Evolutionary conservation across 2,113 vertebrate species (phyloP), one percentile per base, ranked within the genome.

Genomic region (Orthochromis indermauri): DNA sequence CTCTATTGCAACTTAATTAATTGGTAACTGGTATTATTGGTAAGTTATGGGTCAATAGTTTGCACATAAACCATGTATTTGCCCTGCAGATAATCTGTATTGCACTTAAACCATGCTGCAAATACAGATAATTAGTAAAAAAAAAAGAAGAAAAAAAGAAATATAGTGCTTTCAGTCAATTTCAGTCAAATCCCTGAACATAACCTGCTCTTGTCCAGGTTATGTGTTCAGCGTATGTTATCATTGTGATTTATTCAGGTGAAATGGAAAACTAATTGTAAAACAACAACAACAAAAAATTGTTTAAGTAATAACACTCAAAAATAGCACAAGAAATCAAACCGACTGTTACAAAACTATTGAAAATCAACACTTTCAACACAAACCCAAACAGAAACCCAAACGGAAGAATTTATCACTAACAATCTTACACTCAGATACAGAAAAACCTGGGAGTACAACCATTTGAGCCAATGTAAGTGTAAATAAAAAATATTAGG

Each of bases 111-210:
- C 8, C n/a, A 71, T 42, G 35, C 12, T 71, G 8, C 13, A 42
- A 71, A 71, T 26, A 71, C 26, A 42, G 21, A 26, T 42, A 42
- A 24, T 71, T 24, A 42, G 0, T 42, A 16, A 35, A 19, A 33
- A 0, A 0, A 6, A 2, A 2, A 13, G 3, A 13, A 12, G 1
- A 12, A 57, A 14, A 3, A 13, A 55, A 26, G 4, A 26, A 42
- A 71, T 3, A 42, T 42, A n/a, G 12, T 24, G 37, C 35, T 42
- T 42, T 5, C 13, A 71, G 33, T 13, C 12, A 24, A 42, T 71
- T 37, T 42, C 8, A 66, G 19, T 66, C 19, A 35, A 66, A 13
- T n/a, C 61, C 33, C 19, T 66, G 33, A 66, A 66, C 66, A 73
- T 26, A 45, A 73, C 21, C 12, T 73, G 21, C 66, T 71, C 8